These are phyloP conservation scores for Erynnis tages DNA, from an alignment of 2,888 invertebrate genomes.

Conservation along the genomic window DNA sequence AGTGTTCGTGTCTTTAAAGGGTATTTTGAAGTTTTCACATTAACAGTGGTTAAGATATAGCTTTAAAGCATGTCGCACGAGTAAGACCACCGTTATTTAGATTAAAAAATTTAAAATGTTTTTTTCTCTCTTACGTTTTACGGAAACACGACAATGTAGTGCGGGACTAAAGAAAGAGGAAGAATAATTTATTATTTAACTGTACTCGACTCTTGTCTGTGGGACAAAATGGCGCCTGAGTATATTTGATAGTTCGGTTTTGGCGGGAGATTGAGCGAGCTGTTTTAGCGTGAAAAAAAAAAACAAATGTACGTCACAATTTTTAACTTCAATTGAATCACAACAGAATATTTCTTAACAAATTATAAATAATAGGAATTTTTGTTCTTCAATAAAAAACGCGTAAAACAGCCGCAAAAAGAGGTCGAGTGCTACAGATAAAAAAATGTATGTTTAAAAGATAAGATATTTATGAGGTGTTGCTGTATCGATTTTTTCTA, in stretches of 20 bases:
- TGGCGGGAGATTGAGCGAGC: constrained; percentile 12
- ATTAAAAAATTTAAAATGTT: constrained; percentile 42
- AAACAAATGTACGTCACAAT: no score
- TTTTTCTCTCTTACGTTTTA: constrained; percentile 42
- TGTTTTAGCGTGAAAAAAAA: constrained; percentile 3
- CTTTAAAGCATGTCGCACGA: constrained; percentile 76
- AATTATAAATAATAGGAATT: neutral
- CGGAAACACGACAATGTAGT: constrained; percentile 52
- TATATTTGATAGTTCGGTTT: constrained; percentile 13
- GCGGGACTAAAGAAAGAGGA: constrained; percentile 53
- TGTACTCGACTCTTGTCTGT: constrained; percentile 15
- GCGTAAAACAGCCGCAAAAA: constrained; percentile 16
- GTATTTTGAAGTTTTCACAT: constrained; percentile 41
- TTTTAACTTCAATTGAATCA: neutral
- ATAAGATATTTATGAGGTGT: constrained; percentile 48
- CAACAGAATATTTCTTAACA: no score
- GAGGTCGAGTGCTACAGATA: constrained; percentile 32
- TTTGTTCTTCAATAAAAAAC: no score
- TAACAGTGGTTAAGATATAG: constrained; percentile 53
- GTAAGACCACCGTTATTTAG: constrained; percentile 74
- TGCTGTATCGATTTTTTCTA: constrained; percentile 43
- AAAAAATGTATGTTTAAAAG: constrained; percentile 33
- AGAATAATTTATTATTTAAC: constrained; percentile 21
- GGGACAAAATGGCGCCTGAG: constrained; percentile 21
- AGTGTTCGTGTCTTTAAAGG: constrained; percentile 52